Percentiles rank a stretch among this genome's conserved stretches.
Evolutionary conservation across 1,140 invertebrate species (phyloP).

Genomic region (Lysiphlebus fabarum): DNA sequence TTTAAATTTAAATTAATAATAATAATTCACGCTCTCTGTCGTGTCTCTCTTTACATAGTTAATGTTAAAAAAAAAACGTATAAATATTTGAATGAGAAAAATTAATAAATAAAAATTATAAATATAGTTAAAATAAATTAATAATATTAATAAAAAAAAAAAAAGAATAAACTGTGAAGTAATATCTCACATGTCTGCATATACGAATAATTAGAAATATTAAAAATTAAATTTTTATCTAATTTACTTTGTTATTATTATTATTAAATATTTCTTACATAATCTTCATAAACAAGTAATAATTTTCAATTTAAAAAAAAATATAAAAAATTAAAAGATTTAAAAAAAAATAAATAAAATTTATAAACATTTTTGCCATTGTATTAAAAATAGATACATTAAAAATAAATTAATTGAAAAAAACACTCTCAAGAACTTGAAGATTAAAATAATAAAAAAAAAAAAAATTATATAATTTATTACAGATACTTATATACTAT

Average conservation of each 20-base stretch:
- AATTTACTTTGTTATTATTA: slow-evolving; percentile 51
- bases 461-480: neutral
- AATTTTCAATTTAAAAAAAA: slow-evolving; percentile 29
- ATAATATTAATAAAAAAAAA: slow-evolving; percentile 1
- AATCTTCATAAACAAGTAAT: slow-evolving; percentile 43
- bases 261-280: slow-evolving; percentile 52
- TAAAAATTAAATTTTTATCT: slow-evolving; percentile 45
- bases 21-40: slow-evolving; percentile 38
- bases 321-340: slow-evolving; percentile 14
- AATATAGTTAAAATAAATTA: slow-evolving; percentile 28
- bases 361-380: slow-evolving; percentile 38
- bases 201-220: slow-evolving; percentile 17
- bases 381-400: slow-evolving; percentile 38
- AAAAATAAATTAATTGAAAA: slow-evolving; percentile 34
- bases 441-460: slow-evolving; percentile 8
- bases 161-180: neutral
- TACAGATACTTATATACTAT: neutral
- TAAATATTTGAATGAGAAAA: slow-evolving; percentile 33
- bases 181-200: slow-evolving; percentile 2
- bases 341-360: slow-evolving; percentile 31
- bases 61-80: slow-evolving; percentile 38
- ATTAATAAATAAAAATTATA: slow-evolving; percentile 29
- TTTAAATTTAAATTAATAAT: neutral
- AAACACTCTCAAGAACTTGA: neutral
- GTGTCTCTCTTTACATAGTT: slow-evolving; percentile 45